Evolutionary conservation across 2,888 invertebrate genomes (phyloP), one percentile per base, ranked within the genome.

Genomic region (Charanyca ferruginea): DNA sequence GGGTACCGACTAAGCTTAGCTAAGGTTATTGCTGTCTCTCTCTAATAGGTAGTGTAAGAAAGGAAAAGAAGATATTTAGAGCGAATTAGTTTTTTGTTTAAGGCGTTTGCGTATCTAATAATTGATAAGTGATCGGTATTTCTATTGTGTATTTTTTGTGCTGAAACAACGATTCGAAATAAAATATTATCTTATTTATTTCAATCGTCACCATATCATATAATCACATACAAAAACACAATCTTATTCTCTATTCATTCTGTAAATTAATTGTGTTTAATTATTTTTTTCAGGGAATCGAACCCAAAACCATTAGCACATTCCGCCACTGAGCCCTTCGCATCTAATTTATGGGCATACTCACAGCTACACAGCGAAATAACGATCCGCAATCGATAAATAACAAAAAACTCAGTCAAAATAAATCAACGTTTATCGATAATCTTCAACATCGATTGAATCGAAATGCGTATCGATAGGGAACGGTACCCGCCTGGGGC

Each of bases 381-480:
- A 72, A 75, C 74, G 73, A 75, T 66, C 58, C 58, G 41, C 73
- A 77, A 75, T 75, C 77, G 77, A 77, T 77, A 73, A 75, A 75
- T 77, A 75, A 77, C 72, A 74, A 75, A 76, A 75, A 75, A 77
- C 73, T 73, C 77, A 62, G 73, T 75, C 77, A 63, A 80, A 79
- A 80, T 81, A 80, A 80, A 80, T 80, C 79, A 81, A 81, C 65
- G 51, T 76, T 66, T 76, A 81, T 80, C 81, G 80, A 80, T 80
- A 78, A 79, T 80, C 75, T 76, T 63, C 63, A 79, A 73, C 78
- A 73, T 73, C 68, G 79, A 73, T 73, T 76, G 63, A 77, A 75
- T 75, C 74, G 74, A 75, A 77, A 77, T 79, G 65, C 59, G 78
- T 64, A 70, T 80, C 79, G 74, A 73, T 80, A 58, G 69, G 41